Evolutionary conservation across 2,797 vertebrate genomes (phyloP), one percentile per base, ranked within the genome.

Genomic region (Discoglossus pictus): DNA sequence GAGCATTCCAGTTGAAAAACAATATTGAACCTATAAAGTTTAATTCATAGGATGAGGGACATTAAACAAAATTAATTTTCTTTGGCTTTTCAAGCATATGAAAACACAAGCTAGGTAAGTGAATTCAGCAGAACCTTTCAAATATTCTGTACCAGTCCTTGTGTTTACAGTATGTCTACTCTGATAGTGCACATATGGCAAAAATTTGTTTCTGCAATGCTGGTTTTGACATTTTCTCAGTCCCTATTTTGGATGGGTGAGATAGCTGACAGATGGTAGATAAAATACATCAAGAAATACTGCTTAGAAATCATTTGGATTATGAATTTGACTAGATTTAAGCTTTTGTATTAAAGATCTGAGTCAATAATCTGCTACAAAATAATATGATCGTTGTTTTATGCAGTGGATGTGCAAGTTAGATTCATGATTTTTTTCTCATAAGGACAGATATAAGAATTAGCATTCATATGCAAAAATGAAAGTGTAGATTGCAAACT

Each of bases 141-240:
- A 59, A 67, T 61, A 55, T 69, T 61, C 63, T 43, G 58, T 39
- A 62, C 35, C 23, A 18, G 8, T 42, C 60, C 43, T 58, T 70
- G 67, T 54, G 42, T 58, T 70, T 31, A 4, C 35, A 56, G 43
- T 48, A 47, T 44, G 47, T 48, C 31, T 40, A 6, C 20, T 69
- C 34, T 69, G 62, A 69, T 56, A 52, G 50, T 46, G 24, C 52
- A 25, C 67, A 70, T 62, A 70, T 63, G 60, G 67, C 24, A 47
- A 35, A 42, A 47, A 47, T 35, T n/a, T 50, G 60, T 55, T 61
- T 69, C 40, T 69, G 67, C 58, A 48, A 24, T 46, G 12, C 59
- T 48, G 35, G 51, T n/a, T 59, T 50, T 47, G 24, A 62, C 67
- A 62, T 69, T 62, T 69, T 62, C 46, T 47, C 20, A 46, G 42